phyloP scores from a whole-genome alignment of 2,888 invertebrate genomes.

The Drosophila demipolita region DNA sequence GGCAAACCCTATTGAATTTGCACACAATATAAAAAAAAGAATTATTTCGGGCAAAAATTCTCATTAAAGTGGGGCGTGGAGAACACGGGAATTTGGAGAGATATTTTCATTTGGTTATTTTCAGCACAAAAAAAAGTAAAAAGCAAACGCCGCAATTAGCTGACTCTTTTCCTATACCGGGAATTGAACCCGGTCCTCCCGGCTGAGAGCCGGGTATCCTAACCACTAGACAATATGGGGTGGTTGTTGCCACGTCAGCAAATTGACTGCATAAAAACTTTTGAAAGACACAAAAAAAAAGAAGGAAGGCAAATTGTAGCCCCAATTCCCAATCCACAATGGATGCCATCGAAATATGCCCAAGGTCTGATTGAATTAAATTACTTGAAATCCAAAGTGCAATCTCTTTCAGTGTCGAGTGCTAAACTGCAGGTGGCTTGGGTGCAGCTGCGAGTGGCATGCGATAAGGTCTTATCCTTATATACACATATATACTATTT shows the following conservation, averaged over 20 bases:
- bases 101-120: background rate
- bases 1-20: background rate
- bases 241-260: conserved; percentile 2
- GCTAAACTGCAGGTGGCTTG: conserved; percentile 7
- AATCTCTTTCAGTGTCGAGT: conserved; percentile 40
- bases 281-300: background rate
- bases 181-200: conserved; percentile 77
- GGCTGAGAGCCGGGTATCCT: conserved; percentile 78
- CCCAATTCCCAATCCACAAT: conserved; percentile 1
- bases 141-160: background rate
- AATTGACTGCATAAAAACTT: conserved; percentile 2
- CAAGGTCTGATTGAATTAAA: conserved; percentile 62
- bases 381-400: conserved; percentile 59
- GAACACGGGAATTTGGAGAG: background rate
- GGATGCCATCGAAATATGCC: conserved; percentile 9
- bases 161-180: conserved; percentile 67
- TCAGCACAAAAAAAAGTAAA: background rate
- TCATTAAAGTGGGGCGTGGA: background rate
- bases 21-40: background rate
- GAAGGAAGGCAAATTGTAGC: background rate
- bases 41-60: background rate
- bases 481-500: conserved; percentile 30
- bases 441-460: conserved; percentile 13
- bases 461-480: conserved; percentile 47
- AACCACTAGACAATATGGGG: conserved; percentile 79